Base-by-base conservation (phyloP, 1,140 invertebrate genomes). In the Trinorchestia longiramus region DNA sequence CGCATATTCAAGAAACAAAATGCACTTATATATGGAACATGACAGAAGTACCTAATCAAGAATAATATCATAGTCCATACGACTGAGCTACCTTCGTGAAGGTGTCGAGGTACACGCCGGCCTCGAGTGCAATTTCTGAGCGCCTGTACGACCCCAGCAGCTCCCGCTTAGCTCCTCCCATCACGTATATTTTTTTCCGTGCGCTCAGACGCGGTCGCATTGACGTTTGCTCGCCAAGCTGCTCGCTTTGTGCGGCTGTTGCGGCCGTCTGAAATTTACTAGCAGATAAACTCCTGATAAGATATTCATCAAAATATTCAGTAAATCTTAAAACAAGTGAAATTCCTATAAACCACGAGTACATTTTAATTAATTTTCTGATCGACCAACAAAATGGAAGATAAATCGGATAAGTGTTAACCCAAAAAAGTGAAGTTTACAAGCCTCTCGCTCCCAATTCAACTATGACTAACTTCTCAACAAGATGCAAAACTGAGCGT, bases 131-230 rank as follows among this genome's bases (percentile, higher is more conserved):
- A 97, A 97, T 96, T 95, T 97, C 97, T 28, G 96, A 96, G 96
- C 97, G 95, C 95, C 97, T 97, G 97, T 97, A 97, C 43, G 97
- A 96, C 95, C 97, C 97, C 4, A 98, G 98, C 42, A 98, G 98
- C 97, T 99, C 98, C 96, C 99, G 98, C 97, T 99, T 98, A 0
- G 98, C 99, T 28, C 99, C 99, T 92, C 99, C 99, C 96, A 99
- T 98, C 62, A 99, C 98, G 97, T 99, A 98, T 95, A 99, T 98
- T 97, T 98, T 98, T 97, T 99, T 99, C 96, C 99, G 98, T 0
- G 98, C 98, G 97, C 98, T 98, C 90, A 98, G 98, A 40, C 99
- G 98, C 0, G 99, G 99, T 97, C 40, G 98, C 97, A 94, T 40
- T 1, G 88, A 42, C 4, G 88, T 15, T 28, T 41, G 88, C 41